Percentiles rank a stretch among this genome's conserved stretches.
Conservation (phyloP, 2,113 vertebrate species). For the pig (Sus scrofa) region T2T-Sscrofa CM000816.6:26199001-26199500, state of each 20-base stretch:
- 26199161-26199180: neutral
- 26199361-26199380: neutral
- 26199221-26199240: neutral
- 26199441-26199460: neutral
- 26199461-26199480: neutral
- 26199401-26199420: neutral
- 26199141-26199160: neutral
- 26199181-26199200: neutral
- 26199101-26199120: neutral
- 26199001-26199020: neutral
- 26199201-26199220: neutral
- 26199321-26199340: neutral
- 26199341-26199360: neutral
- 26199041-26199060: neutral
- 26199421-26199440: neutral
- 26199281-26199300: neutral
- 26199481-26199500: neutral
- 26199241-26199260: neutral
- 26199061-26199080: neutral
- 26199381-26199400: neutral
- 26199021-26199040: rapidly evolving
- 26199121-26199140: neutral
- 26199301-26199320: neutral
- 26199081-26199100: rapidly evolving
- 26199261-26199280: neutral